phyloP scores from a whole-genome alignment of 2,113 vertebrate genomes.

The Dendrocopos noguchii region DNA sequence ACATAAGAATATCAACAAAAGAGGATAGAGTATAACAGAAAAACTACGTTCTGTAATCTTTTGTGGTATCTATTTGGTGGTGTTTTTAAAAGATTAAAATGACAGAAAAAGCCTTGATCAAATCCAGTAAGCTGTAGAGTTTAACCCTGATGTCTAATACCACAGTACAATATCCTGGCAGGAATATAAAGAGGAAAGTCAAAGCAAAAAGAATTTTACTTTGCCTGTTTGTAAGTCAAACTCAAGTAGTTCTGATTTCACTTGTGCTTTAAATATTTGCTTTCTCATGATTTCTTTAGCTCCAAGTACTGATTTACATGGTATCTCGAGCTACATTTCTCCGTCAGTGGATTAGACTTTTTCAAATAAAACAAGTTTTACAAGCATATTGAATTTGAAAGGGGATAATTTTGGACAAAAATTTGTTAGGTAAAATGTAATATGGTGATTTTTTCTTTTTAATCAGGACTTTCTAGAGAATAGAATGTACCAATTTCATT shows the following conservation, averaged over 20 bases:
- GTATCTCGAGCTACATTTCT: not conserved
- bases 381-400: not conserved
- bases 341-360: not conserved
- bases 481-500: not conserved
- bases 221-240: constrained; percentile 1
- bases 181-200: constrained; percentile 23
- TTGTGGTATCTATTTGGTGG: constrained; percentile 48
- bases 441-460: not conserved
- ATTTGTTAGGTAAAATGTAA: rapidly evolving
- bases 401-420: not conserved
- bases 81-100: constrained; percentile 72
- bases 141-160: constrained; percentile 64
- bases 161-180: not conserved
- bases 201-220: not conserved
- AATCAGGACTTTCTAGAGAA: not conserved
- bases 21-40: constrained; percentile 41
- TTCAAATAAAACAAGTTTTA: not conserved
- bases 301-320: not conserved
- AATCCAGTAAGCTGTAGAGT: constrained; percentile 59
- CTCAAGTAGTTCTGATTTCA: not conserved
- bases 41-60: constrained; percentile 53
- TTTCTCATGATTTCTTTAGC: constrained; percentile 6
- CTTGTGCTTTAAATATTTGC: constrained; percentile 1
- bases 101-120: constrained; percentile 63
- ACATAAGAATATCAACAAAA: constrained; percentile 55